These are phyloP conservation scores for Drosophila subpulchrella DNA, from an alignment of 1,140 invertebrate species.

Conservation along the genomic window DNA sequence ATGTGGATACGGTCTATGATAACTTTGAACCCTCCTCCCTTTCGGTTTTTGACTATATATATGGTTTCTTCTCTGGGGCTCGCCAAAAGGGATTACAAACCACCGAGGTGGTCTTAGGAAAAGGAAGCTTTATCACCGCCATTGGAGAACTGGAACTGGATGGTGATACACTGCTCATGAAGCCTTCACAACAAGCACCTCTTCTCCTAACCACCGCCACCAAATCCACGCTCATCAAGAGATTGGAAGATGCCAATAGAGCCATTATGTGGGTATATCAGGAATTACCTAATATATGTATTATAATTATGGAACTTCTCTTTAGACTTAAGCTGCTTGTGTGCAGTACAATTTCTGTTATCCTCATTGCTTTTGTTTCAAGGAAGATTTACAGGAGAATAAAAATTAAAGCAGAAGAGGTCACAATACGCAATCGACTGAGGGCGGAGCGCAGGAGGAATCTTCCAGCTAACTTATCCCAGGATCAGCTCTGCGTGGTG, in stretches of 20 bases:
- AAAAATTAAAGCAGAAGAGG: constrained; percentile 86
- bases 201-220: constrained; percentile 90
- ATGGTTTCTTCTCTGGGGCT: constrained; percentile 91
- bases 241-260: constrained; percentile 88
- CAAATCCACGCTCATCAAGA: constrained; percentile 88
- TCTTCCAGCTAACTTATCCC: constrained; percentile 87
- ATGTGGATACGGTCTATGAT: constrained; percentile 91
- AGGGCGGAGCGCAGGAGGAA: constrained; percentile 87
- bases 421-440: constrained; percentile 86
- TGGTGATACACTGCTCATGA: constrained; percentile 87
- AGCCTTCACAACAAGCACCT: constrained; percentile 89
- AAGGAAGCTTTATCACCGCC: constrained; percentile 90
- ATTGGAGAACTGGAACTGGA: constrained; percentile 89
- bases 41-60: constrained; percentile 90
- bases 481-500: constrained; percentile 90
- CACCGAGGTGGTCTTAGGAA: constrained; percentile 91
- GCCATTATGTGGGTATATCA: constrained; percentile 60
- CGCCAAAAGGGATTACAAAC: constrained; percentile 91
- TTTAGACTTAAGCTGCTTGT: constrained; percentile 85
- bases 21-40: constrained; percentile 90
- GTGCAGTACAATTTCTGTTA: constrained; percentile 88
- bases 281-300: too few species aligned
- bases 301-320: not conserved
- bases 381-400: constrained; percentile 87
- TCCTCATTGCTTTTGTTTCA: constrained; percentile 88